Evolutionary conservation across 2,797 vertebrate species (phyloP), one percentile per base, ranked within the genome.

Genomic region (Gymnocypris eckloni): DNA sequence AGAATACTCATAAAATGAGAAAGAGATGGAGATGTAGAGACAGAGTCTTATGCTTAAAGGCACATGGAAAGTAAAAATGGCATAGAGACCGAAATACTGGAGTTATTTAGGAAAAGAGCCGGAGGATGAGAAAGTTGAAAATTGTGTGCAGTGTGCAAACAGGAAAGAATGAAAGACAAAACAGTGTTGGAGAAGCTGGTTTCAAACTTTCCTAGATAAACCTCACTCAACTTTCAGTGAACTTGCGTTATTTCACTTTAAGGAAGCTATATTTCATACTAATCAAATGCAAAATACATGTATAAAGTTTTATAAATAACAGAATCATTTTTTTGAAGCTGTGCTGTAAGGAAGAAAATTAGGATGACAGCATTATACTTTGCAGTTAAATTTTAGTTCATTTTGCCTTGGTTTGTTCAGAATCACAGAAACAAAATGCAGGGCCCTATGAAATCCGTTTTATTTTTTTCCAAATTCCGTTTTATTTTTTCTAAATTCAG

Each of bases 121-220:
- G 11, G 28, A 77, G 70, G 54, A 15, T 2, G 6, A 66, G 45
- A 67, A 16, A 25, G 22, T 28, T 54, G 15, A 45, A 81, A 15
- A 50, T 66, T 25, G 10, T 59, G 56, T 25, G 10, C 45, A 56
- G 39, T 41, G 71, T 15, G 71, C 22, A 9, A 18, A 33, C 13
- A 73, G 82, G 59, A 66, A 52, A 50, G 28, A 83, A 11, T 50
- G 20, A 83, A 76, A 66, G 39, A 50, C 43, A 25, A 50, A 50
- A 77, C 33, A 43, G 43, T 75, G 54, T 33, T 73, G 48, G 28
- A 52, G 6, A 73, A 73, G 25, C 45, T 50, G 25, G 25, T 50
- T 75, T 50, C 25, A 48, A 54, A 72, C 9, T 71, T 43, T 6
- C 22, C 11, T 16, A 16, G 12, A 18, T 73, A 28, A 73, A 48